Percentiles rank a stretch among this genome's conserved stretches.
Conservation (phyloP, 53 echinoderm and acorn worm species). For the Astropecten irregularis region DNA sequence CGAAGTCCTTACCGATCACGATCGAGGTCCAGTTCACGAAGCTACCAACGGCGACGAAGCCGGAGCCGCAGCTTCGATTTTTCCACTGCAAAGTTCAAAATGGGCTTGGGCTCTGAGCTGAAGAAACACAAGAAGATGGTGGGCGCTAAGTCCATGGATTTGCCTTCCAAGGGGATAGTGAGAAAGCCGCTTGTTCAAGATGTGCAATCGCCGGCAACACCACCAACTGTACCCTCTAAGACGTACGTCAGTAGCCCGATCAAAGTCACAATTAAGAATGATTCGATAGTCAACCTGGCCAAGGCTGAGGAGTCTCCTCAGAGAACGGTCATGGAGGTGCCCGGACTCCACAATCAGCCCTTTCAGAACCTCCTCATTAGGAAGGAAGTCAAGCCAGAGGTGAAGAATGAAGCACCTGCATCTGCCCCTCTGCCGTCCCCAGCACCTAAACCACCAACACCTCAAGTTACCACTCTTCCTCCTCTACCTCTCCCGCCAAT, state of each 20-base stretch:
- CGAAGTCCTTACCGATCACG: slow-evolving; percentile 40
- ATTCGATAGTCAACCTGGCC: slow-evolving; percentile 10
- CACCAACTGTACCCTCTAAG: neutral
- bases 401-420: slow-evolving; percentile 34
- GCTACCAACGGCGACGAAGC: slow-evolving; percentile 58
- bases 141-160: slow-evolving; percentile 14
- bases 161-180: neutral
- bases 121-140: slow-evolving; percentile 58
- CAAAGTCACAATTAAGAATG: slow-evolving; percentile 63
- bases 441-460: slow-evolving; percentile 49
- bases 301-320: slow-evolving; percentile 65
- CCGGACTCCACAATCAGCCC: slow-evolving; percentile 35
- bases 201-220: slow-evolving; percentile 38
- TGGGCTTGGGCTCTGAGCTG: slow-evolving; percentile 73
- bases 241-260: slow-evolving; percentile 30
- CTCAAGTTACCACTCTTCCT: slow-evolving; percentile 70
- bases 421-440: slow-evolving; percentile 31
- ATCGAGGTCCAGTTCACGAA: slow-evolving; percentile 63
- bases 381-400: slow-evolving; percentile 74
- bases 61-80: slow-evolving; percentile 62
- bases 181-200: slow-evolving; percentile 12
- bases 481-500: slow-evolving; percentile 83
- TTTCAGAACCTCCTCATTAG: slow-evolving; percentile 82
- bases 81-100: slow-evolving; percentile 67
- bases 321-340: slow-evolving; percentile 72